phyloP scores from a whole-genome alignment of 1,140 invertebrate genomes.

The Eupristina koningsbergeri region DNA sequence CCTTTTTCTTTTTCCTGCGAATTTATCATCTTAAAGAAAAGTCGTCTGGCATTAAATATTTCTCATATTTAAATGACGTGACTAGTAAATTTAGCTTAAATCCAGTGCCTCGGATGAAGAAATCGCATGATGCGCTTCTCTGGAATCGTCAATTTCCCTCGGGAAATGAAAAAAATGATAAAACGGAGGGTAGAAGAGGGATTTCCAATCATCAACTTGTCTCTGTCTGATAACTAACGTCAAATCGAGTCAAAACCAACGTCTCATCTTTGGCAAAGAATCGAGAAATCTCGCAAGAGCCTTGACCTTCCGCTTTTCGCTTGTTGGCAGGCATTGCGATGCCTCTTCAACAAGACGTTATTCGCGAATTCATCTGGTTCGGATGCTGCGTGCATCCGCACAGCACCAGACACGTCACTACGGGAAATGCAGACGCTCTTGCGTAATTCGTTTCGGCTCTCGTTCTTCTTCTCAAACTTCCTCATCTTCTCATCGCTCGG shows the following conservation, averaged over 20 bases:
- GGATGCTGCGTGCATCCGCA: neutral
- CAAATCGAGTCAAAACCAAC: neutral
- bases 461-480: neutral
- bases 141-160: neutral
- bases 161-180: neutral
- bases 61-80: no score
- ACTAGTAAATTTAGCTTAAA: neutral
- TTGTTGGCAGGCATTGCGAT: constrained; percentile 3
- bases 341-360: neutral
- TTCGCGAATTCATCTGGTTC: neutral
- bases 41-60: no score
- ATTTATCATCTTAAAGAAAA: neutral
- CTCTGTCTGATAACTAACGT: neutral
- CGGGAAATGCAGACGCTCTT: neutral
- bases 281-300: neutral
- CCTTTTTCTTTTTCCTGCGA: no score
- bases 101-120: neutral
- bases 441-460: neutral
- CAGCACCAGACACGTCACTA: neutral
- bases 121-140: neutral
- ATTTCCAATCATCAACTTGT: neutral
- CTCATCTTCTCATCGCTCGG: neutral
- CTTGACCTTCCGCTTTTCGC: constrained; percentile 33
- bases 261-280: neutral
- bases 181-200: neutral